A percentile compares a stretch with the other conserved stretches of the same genome.
These are phyloP conservation scores for Athalia cordata DNA, from an alignment of 2,888 invertebrate species.

Conservation along the genomic window DNA sequence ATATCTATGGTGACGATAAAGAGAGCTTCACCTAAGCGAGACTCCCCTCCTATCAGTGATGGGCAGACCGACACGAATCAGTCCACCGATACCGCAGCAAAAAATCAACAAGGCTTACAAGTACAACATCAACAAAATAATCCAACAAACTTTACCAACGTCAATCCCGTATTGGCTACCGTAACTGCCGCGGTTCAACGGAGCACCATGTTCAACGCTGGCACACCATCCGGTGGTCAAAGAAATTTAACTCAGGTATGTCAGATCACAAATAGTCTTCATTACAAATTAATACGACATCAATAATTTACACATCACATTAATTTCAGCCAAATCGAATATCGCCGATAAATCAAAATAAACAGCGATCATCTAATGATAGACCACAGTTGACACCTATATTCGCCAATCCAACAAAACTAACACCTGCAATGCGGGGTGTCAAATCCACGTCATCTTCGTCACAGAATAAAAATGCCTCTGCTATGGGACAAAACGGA, in stretches of 20 bases:
- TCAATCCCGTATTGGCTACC: conserved; percentile 70
- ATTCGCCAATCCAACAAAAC: conserved; percentile 66
- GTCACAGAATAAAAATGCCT: conserved; percentile 62
- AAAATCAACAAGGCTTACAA: conserved; percentile 58
- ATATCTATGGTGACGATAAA: conserved; percentile 72
- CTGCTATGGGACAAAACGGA: conserved; percentile 70
- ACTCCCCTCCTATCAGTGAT: conserved; percentile 56
- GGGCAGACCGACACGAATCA: conserved; percentile 52
- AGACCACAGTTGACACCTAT: conserved; percentile 66
- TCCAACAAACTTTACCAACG: conserved; percentile 63
- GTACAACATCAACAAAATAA: conserved; percentile 34
- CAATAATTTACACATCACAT: neutral
- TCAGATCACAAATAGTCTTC: neutral
- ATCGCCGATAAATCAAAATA: conserved; percentile 65
- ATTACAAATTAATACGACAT: neutral
- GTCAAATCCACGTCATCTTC: conserved; percentile 52
- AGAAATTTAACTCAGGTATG: conserved; percentile 66
- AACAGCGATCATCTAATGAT: conserved; percentile 58
- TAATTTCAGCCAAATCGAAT: conserved; percentile 64
- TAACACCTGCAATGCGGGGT: conserved; percentile 53
- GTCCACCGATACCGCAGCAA: conserved; percentile 56
- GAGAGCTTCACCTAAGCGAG: conserved; percentile 64
- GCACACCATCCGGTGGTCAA: conserved; percentile 58
- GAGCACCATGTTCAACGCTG: conserved; percentile 64
- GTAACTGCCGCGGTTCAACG: conserved; percentile 71